phyloP scores from a whole-genome alignment of 2,888 invertebrate genomes.

The Labia minor region DNA sequence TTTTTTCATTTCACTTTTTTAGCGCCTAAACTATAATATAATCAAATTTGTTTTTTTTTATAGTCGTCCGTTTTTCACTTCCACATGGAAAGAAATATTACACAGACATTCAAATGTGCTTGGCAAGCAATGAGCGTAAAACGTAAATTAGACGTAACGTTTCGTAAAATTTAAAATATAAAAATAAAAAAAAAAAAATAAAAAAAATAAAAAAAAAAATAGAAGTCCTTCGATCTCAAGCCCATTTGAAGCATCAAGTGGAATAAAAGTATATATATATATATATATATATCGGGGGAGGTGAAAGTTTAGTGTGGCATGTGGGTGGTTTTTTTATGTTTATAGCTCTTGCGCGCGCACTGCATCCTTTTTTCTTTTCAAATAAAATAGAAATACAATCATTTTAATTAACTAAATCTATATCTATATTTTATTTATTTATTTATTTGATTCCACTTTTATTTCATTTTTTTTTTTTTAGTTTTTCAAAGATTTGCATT shows the following conservation, averaged over 20 bases:
- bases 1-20: too few relatives aligned
- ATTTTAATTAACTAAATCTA: too few relatives aligned
- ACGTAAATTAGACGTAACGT: constrained; percentile 13
- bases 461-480: too few relatives aligned
- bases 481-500: too few relatives aligned
- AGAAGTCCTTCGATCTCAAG: not conserved
- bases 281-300: not conserved
- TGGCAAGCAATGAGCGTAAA: constrained; percentile 7
- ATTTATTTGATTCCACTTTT: too few relatives aligned
- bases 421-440: too few relatives aligned
- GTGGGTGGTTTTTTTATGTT: too few relatives aligned
- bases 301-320: too few relatives aligned
- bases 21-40: not conserved
- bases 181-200: not conserved
- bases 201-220: too few relatives aligned
- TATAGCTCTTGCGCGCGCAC: too few relatives aligned
- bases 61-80: not conserved
- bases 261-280: not conserved
- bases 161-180: not conserved
- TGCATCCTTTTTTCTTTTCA: too few relatives aligned
- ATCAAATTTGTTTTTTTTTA: not conserved
- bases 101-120: not conserved
- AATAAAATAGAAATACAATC: too few relatives aligned
- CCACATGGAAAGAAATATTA: not conserved
- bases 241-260: not conserved